Conservation (phyloP, 1,140 invertebrate genomes). For the Fopius arisanus region DNA sequence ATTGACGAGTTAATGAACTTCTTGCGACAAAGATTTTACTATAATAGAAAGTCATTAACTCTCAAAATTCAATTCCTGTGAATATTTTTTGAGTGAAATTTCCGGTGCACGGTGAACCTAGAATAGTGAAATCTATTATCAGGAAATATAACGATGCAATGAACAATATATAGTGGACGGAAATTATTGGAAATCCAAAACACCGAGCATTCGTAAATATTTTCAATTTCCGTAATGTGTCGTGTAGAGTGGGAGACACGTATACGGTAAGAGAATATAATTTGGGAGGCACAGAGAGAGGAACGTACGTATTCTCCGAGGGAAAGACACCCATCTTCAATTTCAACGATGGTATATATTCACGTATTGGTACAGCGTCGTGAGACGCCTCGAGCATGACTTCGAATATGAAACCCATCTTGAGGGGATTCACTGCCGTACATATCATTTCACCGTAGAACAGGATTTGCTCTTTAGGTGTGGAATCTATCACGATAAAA, state of each 20-base stretch:
- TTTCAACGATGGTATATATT: constrained; percentile 19
- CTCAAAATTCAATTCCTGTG: too few relatives aligned
- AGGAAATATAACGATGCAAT: too few relatives aligned
- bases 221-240: not conserved
- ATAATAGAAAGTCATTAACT: too few relatives aligned
- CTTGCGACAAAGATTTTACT: too few relatives aligned
- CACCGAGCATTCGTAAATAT: not conserved
- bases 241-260: not conserved
- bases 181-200: not conserved
- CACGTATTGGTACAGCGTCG: constrained; percentile 12
- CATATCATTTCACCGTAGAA: constrained; percentile 10
- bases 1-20: constrained; percentile 25
- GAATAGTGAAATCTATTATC: too few relatives aligned
- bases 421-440: constrained; percentile 16
- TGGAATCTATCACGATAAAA: not conserved
- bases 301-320: constrained; percentile 9
- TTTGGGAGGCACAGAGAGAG: constrained; percentile 1
- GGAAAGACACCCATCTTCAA: constrained; percentile 17
- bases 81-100: too few relatives aligned
- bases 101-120: too few relatives aligned
- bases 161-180: too few relatives aligned
- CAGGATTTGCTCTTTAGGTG: constrained; percentile 17
- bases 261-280: constrained; percentile 4
- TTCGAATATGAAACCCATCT: constrained; percentile 15
- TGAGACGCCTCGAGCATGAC: constrained; percentile 14